phyloP scores from a whole-genome alignment of 2,888 invertebrate genomes.

The Masnerella sp. region DNA sequence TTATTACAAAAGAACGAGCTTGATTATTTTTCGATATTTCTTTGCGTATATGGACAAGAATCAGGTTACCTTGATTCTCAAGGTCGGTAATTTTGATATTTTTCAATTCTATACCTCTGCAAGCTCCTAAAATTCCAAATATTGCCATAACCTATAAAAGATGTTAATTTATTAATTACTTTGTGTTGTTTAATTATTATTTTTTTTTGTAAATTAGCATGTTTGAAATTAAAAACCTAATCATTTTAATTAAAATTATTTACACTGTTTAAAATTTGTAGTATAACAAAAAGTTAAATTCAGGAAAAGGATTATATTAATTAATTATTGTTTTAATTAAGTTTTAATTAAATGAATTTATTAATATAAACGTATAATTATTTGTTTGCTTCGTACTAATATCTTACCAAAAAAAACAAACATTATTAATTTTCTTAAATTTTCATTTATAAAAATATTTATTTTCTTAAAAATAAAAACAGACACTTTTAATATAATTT shows the following conservation, averaged over 20 bases:
- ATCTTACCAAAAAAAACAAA: no score
- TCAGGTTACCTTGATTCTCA: slow-evolving; percentile 9
- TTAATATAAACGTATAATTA: no score
- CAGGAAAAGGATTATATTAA: no score
- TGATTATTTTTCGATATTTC: slow-evolving; percentile 10
- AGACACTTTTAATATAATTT: background rate
- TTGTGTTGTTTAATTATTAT: background rate
- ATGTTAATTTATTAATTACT: background rate
- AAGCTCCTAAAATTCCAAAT: background rate
- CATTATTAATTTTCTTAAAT: no score
- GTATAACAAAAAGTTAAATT: no score
- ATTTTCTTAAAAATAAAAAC: no score
- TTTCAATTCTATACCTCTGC: slow-evolving; percentile 9
- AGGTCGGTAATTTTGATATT: slow-evolving; percentile 2
- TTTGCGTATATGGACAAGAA: slow-evolving; percentile 7
- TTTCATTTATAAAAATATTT: no score
- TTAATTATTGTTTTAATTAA: no score
- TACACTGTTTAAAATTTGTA: background rate
- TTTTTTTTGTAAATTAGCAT: background rate
- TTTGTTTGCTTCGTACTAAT: no score
- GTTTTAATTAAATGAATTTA: no score
- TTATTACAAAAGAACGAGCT: slow-evolving; percentile 6
- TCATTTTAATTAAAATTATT: background rate
- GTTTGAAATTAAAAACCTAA: background rate
- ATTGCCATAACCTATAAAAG: background rate